phyloP scores from a whole-genome alignment of 2,797 vertebrate species.

The Rhabdophis nuchalis region DNA sequence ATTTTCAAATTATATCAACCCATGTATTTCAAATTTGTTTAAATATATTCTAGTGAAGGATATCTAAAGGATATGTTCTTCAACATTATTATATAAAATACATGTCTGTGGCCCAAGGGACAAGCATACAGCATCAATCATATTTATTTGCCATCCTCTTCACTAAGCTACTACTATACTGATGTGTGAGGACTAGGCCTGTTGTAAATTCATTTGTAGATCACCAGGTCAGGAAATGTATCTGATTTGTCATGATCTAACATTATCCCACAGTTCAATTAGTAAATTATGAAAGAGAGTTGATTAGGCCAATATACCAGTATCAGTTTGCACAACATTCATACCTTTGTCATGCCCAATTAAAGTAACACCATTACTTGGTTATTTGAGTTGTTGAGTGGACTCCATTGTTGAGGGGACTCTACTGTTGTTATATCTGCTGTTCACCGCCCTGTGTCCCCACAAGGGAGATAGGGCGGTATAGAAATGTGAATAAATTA shows the following conservation, averaged over 20 bases:
- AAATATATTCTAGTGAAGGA: background rate
- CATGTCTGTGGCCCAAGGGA: background rate
- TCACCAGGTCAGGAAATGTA: background rate
- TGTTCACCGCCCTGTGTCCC: too few species aligned
- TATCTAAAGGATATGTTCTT: background rate
- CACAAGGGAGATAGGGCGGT: too few species aligned
- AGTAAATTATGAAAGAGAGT: background rate
- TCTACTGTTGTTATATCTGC: background rate
- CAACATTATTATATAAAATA: background rate
- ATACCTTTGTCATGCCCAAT: background rate
- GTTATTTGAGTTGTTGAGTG: background rate
- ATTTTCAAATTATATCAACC: background rate
- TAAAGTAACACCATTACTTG: background rate
- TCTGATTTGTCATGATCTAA: background rate
- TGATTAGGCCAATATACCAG: background rate
- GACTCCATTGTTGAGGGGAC: background rate
- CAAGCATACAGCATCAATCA: background rate
- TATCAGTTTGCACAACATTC: background rate
- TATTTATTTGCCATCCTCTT: background rate
- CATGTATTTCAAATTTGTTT: background rate
- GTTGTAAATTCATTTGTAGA: background rate
- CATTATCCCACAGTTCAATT: background rate
- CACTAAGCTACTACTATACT: background rate
- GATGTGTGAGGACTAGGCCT: background rate
- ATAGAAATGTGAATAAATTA: too few species aligned